These are phyloP conservation scores for Pithys albifrons DNA, from an alignment of 2,113 vertebrate genomes.

Conservation along the genomic window DNA sequence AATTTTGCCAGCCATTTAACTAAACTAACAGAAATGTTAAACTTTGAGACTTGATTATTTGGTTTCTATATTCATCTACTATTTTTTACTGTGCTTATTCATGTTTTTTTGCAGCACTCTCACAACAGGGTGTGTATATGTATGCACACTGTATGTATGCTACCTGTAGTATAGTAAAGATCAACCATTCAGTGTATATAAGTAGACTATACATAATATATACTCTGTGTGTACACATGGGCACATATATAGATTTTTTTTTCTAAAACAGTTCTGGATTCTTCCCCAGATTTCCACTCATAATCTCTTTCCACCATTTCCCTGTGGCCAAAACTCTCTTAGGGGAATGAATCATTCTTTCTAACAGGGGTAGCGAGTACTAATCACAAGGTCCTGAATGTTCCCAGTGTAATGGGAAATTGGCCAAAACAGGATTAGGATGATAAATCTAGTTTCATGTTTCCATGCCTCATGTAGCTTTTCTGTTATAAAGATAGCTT, in stretches of 20 bases:
- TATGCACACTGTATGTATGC: background rate
- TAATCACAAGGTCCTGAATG: background rate
- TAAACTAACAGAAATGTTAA: background rate
- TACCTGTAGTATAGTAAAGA: background rate
- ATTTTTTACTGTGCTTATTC: background rate
- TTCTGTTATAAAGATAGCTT: conserved; percentile 27
- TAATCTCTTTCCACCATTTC: background rate
- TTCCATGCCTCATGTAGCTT: background rate
- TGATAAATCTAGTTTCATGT: background rate
- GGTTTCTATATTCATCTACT: background rate
- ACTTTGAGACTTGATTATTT: background rate
- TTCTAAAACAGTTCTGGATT: background rate
- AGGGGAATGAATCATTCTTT: conserved; percentile 3
- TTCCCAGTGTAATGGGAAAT: conserved; percentile 8
- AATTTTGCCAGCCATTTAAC: background rate
- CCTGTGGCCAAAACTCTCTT: background rate
- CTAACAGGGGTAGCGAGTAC: background rate
- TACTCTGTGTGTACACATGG: background rate
- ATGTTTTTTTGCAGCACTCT: background rate
- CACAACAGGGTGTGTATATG: background rate
- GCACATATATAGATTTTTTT: background rate
- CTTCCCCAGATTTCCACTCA: background rate
- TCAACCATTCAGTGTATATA: background rate
- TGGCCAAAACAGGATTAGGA: conserved; percentile 19
- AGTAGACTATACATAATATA: background rate